Evolutionary conservation across 2,888 invertebrate species (phyloP), one percentile per base, ranked within the genome.

Genomic region (Catocala fraxini): DNA sequence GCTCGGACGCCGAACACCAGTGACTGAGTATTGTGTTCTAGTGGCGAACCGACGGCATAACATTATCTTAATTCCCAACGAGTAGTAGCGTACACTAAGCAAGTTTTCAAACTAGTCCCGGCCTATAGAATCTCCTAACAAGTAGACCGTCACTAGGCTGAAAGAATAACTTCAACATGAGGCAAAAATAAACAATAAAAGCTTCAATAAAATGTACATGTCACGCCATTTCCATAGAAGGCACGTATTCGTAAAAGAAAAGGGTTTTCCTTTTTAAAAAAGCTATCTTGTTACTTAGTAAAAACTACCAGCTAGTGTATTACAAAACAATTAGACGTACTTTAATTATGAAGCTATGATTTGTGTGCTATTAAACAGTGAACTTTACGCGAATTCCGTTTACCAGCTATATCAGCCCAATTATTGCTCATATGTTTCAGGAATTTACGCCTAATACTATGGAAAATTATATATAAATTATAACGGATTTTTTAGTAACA

Each of bases 281-380:
- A 92, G 91, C 92, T 92, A 91, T 89, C 81, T 86, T 81, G 86
- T 88, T 84, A 86, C 87, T 89, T 90, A 91, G 82, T 85, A 87
- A 82, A 83, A 84, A 86, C 86, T 86, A 88, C 80, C 77, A 84
- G 83, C 83, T 83, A 81, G 76, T 83, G 85, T 83, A 77, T 78
- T 78, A 84, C 68, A 83, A 81, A 83, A 84, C 77, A 77, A 83
- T 78, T 78, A 76, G 82, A 80, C 80, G 59, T 79, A 76, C 61
- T 70, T 79, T 75, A 77, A 75, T 75, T 78, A 79, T 84, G 83
- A 89, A 88, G 87, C 89, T 85, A 87, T 82, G 75, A 82, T 76
- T 81, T 84, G 86, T 87, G 88, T 87, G 87, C 86, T 86, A 81
- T 83, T 74, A 77, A 81, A 77, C 76, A 73, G 79, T 76, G 79